Evolutionary conservation across 2,888 invertebrate genomes (phyloP), one percentile per base, ranked within the genome.

Genomic region (Napeogenes inachia): DNA sequence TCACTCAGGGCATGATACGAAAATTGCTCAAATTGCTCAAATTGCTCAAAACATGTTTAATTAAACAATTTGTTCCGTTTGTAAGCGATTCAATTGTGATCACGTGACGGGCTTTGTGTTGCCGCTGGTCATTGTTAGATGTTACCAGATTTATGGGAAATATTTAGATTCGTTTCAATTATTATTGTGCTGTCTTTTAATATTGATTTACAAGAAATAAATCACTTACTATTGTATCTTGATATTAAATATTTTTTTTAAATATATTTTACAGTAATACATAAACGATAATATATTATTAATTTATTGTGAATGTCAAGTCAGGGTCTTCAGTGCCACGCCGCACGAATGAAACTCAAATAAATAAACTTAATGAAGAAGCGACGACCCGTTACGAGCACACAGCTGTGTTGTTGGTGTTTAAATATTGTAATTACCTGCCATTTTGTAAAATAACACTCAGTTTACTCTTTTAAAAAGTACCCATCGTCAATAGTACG

Each of bases 61-160:
- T 86, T 81, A 82, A 78, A 80, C 84, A 86, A 86, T 87, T 86
- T 82, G 85, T 81, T 82, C 79, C 82, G 80, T 80, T 78, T 75
- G 77, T 72, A 78, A 75, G 76, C 74, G 75, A 82, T 83, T 79
- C 80, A 79, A 77, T 77, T 75, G 72, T 66, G 59, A 66, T 68
- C 68, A 65, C 67, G 71, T 66, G 59, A 56, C 59, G 57, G 57
- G 47, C 42, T 50, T 62, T 62, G 55, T 62, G 50, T 50, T 50
- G 50, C 10, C 50, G 30, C 30, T n/a, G 50, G 50, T 30, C 50
- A 50, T 30, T 50, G 50, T 21, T 21, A 21, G 21, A 21, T 21
- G 21, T 50, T 50, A 50, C 50, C 10, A 50, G 50, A 50, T 50
- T 50, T 50, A 50, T 50, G 50, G 50, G 50, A 50, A 50, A 50